Evolutionary conservation across 2,113 vertebrate species (phyloP), one percentile per base, ranked within the genome.

Genomic region (Anhinga anhinga): DNA sequence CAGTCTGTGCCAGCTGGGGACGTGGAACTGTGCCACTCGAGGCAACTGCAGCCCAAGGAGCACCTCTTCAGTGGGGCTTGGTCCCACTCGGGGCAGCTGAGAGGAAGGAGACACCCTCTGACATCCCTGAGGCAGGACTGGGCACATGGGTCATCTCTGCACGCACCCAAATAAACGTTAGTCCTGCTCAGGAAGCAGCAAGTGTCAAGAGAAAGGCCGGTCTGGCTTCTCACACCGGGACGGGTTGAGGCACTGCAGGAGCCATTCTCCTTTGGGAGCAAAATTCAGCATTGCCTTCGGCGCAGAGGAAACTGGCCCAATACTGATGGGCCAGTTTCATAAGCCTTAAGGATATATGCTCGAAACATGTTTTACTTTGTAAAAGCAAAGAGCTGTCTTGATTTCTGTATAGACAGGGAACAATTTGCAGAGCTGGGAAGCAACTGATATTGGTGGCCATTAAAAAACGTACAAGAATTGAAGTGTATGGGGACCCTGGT

Each of bases 221-320:
- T 17, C 32, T 62, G 47, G 34, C 29, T 83, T 61, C 53, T 74
- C 2, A 2, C 2, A 7, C 21, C 0, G 0, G 36, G 50, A 15
- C 32, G 58, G 29, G 18, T 29, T 36, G 34, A 36, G 34, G 34
- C 19, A 29, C 34, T 40, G 32, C 50, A 66, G 82, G 15, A 44
- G 27, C 30, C 4, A 1, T n/a, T 61, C 40, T 69, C 20, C 40
- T 49, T 32, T 3, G 26, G 72, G 30, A 78, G 65, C 72, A 71
- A 58, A 72, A 52, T 38, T 16, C 58, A 50, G 26, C 4, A 0
- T 44, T 78, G 74, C 42, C 32, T 71, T 36, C 72, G 23, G 42
- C 4, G 0, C 12, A 7, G 53, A 67, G 44, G 11, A n/a, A 25
- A 45, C 34, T 81, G 29, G 29, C 11, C 29, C 53, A 42, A 40